Evolutionary conservation across 1,140 invertebrate genomes (phyloP).

Genomic region (Neoseiulus cucumeris): DNA sequence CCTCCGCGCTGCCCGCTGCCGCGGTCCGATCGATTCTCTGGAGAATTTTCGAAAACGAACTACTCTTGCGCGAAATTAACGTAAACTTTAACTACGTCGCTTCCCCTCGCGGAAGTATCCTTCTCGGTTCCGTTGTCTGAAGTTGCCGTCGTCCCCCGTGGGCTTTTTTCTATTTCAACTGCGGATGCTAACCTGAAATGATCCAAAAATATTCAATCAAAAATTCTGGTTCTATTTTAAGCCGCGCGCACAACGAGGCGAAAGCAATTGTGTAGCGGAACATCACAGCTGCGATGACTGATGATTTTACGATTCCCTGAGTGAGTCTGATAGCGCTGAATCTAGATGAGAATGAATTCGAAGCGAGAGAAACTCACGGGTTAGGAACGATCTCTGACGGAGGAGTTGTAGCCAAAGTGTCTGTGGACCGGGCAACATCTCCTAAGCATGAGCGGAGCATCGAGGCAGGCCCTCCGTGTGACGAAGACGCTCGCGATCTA

Average conservation of each 20-base stretch:
- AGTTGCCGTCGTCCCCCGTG: background rate
- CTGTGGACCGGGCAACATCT: background rate
- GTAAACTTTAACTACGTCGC: conserved; percentile 2
- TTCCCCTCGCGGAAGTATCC: background rate
- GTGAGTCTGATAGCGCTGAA: too few species aligned
- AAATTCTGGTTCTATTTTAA: too few species aligned
- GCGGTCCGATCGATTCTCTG: too few species aligned
- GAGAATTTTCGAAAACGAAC: background rate
- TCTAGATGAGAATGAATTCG: too few species aligned
- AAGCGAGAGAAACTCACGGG: too few species aligned
- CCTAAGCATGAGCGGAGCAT: background rate
- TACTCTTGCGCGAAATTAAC: background rate
- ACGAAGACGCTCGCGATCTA: conserved; percentile 28
- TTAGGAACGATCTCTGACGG: conserved; percentile 1
- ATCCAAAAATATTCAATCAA: too few species aligned
- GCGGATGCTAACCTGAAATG: too few species aligned
- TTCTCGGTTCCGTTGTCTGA: background rate
- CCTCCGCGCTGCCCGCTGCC: too few species aligned
- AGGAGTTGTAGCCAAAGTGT: background rate
- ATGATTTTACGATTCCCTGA: too few species aligned
- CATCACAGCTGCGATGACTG: too few species aligned
- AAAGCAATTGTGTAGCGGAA: too few species aligned
- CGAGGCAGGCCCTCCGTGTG: background rate
- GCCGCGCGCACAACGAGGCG: too few species aligned
- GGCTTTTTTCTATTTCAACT: background rate